Percentiles rank a stretch among this genome's conserved stretches.
Evolutionary conservation across 2,797 vertebrate genomes (phyloP).

Genomic region (Eulemur coronatus): DNA sequence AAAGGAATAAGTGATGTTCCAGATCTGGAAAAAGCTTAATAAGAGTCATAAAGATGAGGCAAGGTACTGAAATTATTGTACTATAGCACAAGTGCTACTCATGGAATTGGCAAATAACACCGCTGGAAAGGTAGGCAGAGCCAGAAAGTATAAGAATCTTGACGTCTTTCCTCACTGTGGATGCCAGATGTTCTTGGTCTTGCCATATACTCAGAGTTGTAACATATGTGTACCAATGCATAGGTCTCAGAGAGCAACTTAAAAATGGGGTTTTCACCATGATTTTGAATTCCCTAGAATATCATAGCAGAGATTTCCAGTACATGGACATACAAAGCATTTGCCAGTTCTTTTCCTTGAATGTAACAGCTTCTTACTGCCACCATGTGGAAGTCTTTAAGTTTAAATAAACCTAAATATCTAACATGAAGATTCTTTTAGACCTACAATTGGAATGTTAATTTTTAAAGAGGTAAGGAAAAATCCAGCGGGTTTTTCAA

Average conservation of each 20-base stretch:
- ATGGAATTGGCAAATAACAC: background rate
- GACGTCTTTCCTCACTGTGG: background rate
- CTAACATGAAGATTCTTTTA: background rate
- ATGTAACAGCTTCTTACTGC: constrained; percentile 79
- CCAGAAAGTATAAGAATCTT: background rate
- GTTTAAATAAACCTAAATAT: constrained; percentile 16
- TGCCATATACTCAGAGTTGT: background rate
- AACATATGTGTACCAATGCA: background rate
- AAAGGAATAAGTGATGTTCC: background rate
- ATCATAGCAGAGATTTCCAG: constrained; percentile 38
- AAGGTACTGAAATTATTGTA: background rate
- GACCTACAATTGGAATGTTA: background rate
- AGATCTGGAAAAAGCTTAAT: background rate
- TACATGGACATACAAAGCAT: background rate
- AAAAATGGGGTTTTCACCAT: background rate
- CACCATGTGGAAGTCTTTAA: constrained; percentile 79
- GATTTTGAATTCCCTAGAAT: constrained; percentile 16
- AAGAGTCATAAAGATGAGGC: background rate
- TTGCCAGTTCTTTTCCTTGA: fast-evolving
- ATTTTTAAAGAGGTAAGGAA: background rate
- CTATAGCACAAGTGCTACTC: background rate
- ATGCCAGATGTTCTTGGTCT: background rate
- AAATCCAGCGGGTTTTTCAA: background rate
- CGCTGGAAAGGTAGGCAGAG: background rate
- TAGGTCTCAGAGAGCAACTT: constrained; percentile 14